These are phyloP conservation scores for Bungarus multicinctus DNA, from an alignment of 2,113 vertebrate genomes.

Conservation along the genomic window DNA sequence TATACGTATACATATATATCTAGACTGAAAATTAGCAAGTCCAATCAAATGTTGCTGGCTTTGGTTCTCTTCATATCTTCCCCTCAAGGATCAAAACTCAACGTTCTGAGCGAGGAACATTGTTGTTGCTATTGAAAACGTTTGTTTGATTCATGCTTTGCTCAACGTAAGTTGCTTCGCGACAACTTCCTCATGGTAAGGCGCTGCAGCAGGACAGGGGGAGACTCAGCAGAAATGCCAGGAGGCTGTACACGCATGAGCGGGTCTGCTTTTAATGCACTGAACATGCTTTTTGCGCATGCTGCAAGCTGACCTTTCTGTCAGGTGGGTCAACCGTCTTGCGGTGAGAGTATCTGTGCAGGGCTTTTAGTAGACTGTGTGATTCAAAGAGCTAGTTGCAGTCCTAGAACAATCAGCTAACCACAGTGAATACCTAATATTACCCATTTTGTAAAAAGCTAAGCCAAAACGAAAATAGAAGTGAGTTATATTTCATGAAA, in stretches of 20 bases:
- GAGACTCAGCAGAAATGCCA: not conserved
- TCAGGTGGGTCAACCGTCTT: constrained; percentile 9
- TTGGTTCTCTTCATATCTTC: not conserved
- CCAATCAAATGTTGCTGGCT: not conserved
- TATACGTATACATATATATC: too few species aligned
- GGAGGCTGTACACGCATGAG: not conserved
- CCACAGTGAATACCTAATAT: not conserved
- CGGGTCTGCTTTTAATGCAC: constrained; percentile 13
- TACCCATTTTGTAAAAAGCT: not conserved
- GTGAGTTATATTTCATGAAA: not conserved
- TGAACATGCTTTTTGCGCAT: constrained; percentile 12
- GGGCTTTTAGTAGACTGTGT: constrained; percentile 14
- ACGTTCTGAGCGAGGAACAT: too few species aligned
- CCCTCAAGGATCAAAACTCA: not conserved
- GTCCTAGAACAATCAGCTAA: constrained; percentile 4
- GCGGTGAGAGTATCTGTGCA: constrained; percentile 1
- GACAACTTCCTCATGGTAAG: not conserved
- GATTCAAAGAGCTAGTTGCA: constrained; percentile 12
- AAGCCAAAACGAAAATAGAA: not conserved
- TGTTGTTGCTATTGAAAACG: not conserved
- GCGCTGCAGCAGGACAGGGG: not conserved
- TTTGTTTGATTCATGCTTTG: not conserved
- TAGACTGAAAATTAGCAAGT: not conserved
- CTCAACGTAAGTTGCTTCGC: not conserved
- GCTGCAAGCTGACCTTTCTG: constrained; percentile 22